phyloP scores from a whole-genome alignment of 2,888 invertebrate genomes.

The Laspeyria flexula region DNA sequence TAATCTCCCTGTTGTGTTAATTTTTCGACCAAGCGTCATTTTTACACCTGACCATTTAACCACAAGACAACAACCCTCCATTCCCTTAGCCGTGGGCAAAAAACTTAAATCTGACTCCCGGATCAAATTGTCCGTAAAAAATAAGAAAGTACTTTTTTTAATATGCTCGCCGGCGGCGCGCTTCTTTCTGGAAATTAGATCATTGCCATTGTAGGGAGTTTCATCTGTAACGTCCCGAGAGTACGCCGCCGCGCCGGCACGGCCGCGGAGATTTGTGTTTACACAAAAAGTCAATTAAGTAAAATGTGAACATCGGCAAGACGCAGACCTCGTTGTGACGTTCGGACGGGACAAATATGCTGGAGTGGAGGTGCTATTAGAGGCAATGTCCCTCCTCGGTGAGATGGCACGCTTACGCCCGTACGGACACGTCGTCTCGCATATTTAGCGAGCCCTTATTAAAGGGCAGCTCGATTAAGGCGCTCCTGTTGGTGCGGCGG shows the following conservation, averaged over 20 bases:
- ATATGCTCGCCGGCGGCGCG: not conserved
- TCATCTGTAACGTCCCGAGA: not conserved
- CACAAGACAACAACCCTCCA: not conserved
- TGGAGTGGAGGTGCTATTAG: too few relatives aligned
- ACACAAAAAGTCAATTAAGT: not conserved
- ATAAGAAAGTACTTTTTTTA: slow-evolving; percentile 6
- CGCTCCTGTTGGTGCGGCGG: slow-evolving; percentile 2
- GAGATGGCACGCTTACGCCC: not conserved
- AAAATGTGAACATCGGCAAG: not conserved
- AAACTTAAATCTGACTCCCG: slow-evolving; percentile 1
- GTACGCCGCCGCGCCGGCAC: not conserved
- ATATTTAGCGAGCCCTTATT: slow-evolving; percentile 14
- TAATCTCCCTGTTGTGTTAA: too few relatives aligned
- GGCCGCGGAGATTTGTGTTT: not conserved
- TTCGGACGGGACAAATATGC: not conserved
- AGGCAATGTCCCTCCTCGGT: not conserved
- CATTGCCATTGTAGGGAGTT: slow-evolving; percentile 12
- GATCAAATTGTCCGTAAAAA: slow-evolving; percentile 4
- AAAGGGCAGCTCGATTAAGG: slow-evolving; percentile 18
- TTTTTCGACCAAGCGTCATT: too few relatives aligned
- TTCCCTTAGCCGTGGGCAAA: not conserved
- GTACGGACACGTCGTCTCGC: slow-evolving; percentile 11
- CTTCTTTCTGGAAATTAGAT: not conserved
- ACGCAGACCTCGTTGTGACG: not conserved
- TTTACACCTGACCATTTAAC: not conserved